These are phyloP conservation scores for Columba livia DNA, from an alignment of 2,113 vertebrate species.

Conservation along the genomic window DNA sequence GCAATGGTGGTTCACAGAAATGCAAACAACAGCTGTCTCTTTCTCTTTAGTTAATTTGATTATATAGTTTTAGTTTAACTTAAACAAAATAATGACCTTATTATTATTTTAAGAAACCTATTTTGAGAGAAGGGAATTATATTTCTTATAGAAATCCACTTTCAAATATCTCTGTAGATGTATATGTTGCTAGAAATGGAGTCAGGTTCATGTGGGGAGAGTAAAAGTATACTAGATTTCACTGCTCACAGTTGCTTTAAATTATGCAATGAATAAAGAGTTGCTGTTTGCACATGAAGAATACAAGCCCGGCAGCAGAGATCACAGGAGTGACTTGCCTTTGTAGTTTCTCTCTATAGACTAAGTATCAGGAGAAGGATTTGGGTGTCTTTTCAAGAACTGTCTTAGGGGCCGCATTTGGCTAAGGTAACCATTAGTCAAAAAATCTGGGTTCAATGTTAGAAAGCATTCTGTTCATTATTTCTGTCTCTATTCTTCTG, in stretches of 20 bases:
- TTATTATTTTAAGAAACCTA: slow-evolving; percentile 39
- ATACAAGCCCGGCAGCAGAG: neutral
- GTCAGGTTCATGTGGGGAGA: neutral
- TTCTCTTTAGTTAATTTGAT: slow-evolving; percentile 32
- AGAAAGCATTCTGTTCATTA: neutral
- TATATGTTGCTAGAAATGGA: neutral
- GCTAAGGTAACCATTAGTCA: neutral
- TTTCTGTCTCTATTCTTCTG: neutral
- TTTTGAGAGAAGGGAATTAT: neutral
- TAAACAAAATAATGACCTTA: slow-evolving; percentile 22
- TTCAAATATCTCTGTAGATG: neutral
- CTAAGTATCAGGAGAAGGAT: neutral
- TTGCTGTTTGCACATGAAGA: neutral
- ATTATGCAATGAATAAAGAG: neutral
- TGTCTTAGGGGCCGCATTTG: neutral
- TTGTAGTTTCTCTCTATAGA: neutral
- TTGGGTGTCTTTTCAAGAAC: neutral
- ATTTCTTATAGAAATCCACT: slow-evolving; percentile 36
- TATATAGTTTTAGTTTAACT: slow-evolving; percentile 7
- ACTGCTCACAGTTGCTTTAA: slow-evolving; percentile 25
- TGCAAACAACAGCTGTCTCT: slow-evolving; percentile 18
- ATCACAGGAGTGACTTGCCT: neutral
- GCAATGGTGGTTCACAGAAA: neutral
- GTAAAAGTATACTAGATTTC: neutral
- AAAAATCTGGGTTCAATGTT: neutral